phyloP scores from a whole-genome alignment of 2,113 vertebrate genomes.

The Hemiprocne comata region DNA sequence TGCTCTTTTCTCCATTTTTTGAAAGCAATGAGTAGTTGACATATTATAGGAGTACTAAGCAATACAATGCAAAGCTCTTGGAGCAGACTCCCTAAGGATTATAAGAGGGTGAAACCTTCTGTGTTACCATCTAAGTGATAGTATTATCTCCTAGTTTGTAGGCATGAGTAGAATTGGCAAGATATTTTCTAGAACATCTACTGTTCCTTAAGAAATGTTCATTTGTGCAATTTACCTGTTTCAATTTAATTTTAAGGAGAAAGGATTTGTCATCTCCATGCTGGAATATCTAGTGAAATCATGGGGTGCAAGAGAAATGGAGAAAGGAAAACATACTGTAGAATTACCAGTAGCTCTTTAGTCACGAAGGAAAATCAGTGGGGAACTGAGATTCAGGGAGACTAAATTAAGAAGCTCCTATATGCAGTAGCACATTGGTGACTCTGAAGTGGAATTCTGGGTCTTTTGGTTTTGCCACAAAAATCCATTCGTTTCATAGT shows the following conservation, averaged over 20 bases:
- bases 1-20: background rate
- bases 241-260: background rate
- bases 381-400: background rate
- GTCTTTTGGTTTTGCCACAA: background rate
- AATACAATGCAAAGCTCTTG: background rate
- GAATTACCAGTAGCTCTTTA: background rate
- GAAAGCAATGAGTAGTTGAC: background rate
- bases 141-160: background rate
- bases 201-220: background rate
- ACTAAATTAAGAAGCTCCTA: background rate
- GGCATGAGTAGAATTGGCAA: background rate
- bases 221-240: background rate
- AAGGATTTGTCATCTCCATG: background rate
- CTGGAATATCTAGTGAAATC: background rate
- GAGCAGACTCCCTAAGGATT: background rate
- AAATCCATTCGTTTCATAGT: background rate
- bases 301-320: background rate
- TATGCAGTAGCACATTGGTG: background rate
- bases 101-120: background rate
- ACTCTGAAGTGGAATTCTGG: background rate
- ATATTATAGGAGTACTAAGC: background rate
- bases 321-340: background rate
- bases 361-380: background rate
- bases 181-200: background rate
- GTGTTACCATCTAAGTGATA: background rate